Evolutionary conservation across 2,797 vertebrate genomes (phyloP).

Genomic region (Paedocypris micromegethes): DNA sequence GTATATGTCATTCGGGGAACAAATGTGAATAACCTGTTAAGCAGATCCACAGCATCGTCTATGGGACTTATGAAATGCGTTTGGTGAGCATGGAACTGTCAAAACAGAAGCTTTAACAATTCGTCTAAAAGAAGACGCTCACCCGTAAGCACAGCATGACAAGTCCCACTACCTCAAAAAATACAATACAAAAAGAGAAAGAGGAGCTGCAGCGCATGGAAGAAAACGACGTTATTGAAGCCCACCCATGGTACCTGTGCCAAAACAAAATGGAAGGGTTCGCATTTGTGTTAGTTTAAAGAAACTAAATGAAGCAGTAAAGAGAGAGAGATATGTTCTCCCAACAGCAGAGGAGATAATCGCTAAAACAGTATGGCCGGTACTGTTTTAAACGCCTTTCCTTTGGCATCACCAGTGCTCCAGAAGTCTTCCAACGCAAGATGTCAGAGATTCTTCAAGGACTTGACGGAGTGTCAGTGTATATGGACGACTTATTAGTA

Average conservation of each 20-base stretch:
- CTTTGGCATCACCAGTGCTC: slow-evolving; percentile 1
- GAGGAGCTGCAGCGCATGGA: background rate
- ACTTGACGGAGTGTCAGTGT: slow-evolving; percentile 3
- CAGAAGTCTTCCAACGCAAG: slow-evolving; percentile 8
- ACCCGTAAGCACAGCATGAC: background rate
- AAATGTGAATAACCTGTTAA: background rate
- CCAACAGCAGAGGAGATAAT: slow-evolving; percentile 23
- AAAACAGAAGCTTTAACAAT: background rate
- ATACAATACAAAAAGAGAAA: background rate
- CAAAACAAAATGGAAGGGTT: background rate
- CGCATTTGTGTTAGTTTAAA: background rate
- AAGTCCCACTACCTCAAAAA: background rate
- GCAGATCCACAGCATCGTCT: background rate
- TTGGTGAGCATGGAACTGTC: background rate
- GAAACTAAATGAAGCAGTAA: no score
- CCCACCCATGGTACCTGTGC: fast-evolving
- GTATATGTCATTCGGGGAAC: background rate
- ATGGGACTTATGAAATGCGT: background rate
- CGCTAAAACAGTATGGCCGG: background rate
- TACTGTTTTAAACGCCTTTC: background rate
- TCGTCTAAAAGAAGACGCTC: background rate
- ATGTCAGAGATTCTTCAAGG: background rate
- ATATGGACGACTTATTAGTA: slow-evolving; percentile 22
- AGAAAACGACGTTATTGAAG: background rate
- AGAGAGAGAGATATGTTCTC: slow-evolving; percentile 11